Evolutionary conservation across 2,113 vertebrate species (phyloP), one percentile per base, ranked within the genome.

Genomic region (Syngnathoides biaculeatus): DNA sequence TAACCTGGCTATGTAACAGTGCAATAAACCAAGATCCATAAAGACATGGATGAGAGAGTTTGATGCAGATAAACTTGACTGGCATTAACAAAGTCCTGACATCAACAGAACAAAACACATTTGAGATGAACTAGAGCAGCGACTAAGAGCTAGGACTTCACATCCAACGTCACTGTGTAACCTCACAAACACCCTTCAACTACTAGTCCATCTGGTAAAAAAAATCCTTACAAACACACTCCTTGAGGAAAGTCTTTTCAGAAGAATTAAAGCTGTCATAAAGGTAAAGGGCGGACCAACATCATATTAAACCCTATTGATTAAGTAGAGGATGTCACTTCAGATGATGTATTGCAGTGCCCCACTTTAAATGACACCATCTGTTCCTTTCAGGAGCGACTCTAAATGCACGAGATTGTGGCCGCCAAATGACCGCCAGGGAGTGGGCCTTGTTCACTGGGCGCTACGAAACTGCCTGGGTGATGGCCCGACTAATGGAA

Each of bases 381-480:
- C 13, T 64, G 12, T 61, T n/a, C 66, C 53, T 22, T 30, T 22
- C 73, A 98, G 97, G 97, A 64, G 96, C 95, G 10, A 90, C 96
- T 35, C 72, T 96, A 59, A 81, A 94, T 0, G 91, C 94, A 0
- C 92, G 88, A 17, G 97, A 98, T 78, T 89, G 86, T 24, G 93
- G 90, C 26, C 94, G 95, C 4, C 87, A 94, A n/a, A 85, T 97
- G 71, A 96, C 93, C 0, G 74, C 97, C 0, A 91, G 90, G 79
- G 94, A 98, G 79, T 99, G 97, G 97, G 96, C 97, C 19, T 77
- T 93, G n/a, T 98, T 93, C 77, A 99, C 97, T 0, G 93, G 94
- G 50, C 94, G 97, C 5, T 88, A 89, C 24, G 96, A 98, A 77
- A 93, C 94, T 0, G 93, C 90, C 8, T 93, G 90, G 6, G 70